These are phyloP conservation scores for Xestoiulus laeticollis DNA, from an alignment of 2,888 invertebrate genomes.

Conservation along the genomic window DNA sequence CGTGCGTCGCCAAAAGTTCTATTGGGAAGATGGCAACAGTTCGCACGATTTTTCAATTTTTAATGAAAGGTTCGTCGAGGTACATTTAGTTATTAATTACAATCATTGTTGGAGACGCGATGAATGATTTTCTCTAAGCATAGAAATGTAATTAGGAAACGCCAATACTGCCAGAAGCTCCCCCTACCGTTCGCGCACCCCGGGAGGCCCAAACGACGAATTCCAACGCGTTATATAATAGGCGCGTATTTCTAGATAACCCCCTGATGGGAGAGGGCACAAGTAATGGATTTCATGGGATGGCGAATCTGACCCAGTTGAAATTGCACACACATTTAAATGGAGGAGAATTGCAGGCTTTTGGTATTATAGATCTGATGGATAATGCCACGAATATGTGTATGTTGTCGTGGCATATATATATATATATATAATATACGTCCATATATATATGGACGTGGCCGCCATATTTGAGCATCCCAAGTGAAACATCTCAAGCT, in stretches of 20 bases:
- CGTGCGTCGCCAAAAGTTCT: background rate
- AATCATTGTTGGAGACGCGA: constrained; percentile 19
- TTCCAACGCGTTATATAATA: constrained; percentile 21
- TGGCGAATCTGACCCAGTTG: background rate
- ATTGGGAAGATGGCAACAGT: constrained; percentile 10
- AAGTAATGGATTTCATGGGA: constrained; percentile 21
- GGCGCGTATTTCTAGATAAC: background rate
- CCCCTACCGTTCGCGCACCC: constrained; percentile 4
- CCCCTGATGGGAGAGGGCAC: constrained; percentile 13
- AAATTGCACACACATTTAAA: background rate
- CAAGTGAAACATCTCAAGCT: no score
- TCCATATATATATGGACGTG: background rate
- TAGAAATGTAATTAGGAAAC: constrained; percentile 22
- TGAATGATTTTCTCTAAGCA: constrained; percentile 13
- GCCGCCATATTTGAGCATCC: background rate
- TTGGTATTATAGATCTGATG: background rate
- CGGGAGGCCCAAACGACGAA: background rate
- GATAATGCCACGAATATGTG: background rate
- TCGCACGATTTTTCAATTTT: background rate
- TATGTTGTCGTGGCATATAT: no score
- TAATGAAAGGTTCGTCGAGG: background rate
- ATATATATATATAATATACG: no score
- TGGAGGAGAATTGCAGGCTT: background rate
- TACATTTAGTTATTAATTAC: constrained; percentile 23
- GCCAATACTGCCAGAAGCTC: constrained; percentile 17